Base-by-base conservation (phyloP, 2,797 vertebrate genomes). In the Sternarchorhynchus goeldii region DNA sequence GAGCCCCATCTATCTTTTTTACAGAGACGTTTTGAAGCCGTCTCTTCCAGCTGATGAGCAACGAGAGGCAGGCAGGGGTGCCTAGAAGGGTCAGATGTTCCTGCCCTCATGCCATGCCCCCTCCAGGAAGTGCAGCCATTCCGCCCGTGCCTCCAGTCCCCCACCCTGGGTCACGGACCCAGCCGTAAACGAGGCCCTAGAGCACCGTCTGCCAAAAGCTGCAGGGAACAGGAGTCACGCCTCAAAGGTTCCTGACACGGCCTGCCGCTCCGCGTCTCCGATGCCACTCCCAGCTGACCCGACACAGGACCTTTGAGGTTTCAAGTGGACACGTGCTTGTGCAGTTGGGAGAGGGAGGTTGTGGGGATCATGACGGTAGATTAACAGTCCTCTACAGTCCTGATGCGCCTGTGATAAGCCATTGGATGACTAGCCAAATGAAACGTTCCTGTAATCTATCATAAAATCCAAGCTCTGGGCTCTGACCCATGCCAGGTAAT, bases 361-460 rank as follows among this genome's bases (percentile, higher is more conserved):
- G 20, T 36, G 18, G 68, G 17, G 55, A 20, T 58, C 29, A 55
- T 5, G 85, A 86, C 88, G 1, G 25, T 25, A 25, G 25, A 25
- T 25, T 25, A 25, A 25, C 88, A 89, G 90, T 91, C 92, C 81
- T 79, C 41, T 45, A 7, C 81, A 73, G 73, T 32, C 29, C 17
- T 65, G 45, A 59, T 57, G 25, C 34, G 84, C 80, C 71, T 32
- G 18, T 55, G 76, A 62, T 55, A 80, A 95, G 92, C 89, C 94
- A 95, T 93, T 95, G 92, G 95, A 90, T 92, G 92, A 95, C 93
- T 93, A 93, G 92, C 91, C 94, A 92, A 95, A 95, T 94, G 91
- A 94, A 95, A 90, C 95, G 94, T 95, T 97, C 96, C 94, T 95
- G 94, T 96, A 96, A 98, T 96, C 94, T 94, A 94, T 93, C 91